Evolutionary conservation across 2,797 vertebrate genomes (phyloP), one percentile per base, ranked within the genome.

Genomic region (Chiroxiphia lanceolata): DNA sequence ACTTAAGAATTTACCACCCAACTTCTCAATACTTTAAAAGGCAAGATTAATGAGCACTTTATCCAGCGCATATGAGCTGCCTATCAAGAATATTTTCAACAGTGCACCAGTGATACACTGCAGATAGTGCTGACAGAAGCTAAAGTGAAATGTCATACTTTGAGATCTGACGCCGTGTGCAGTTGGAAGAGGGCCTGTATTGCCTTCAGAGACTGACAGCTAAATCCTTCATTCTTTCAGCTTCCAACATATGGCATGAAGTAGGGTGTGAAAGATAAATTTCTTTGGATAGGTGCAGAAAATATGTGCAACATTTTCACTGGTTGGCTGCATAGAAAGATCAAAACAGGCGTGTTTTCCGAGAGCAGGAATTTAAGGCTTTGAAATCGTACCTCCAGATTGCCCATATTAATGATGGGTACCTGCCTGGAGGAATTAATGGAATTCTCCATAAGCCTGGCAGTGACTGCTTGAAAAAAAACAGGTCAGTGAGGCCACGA

Each of bases 261-360:
- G 97, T 89, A 97, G 97, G 96, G 97, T 98, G 97, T 97, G 97
- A 98, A 97, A 97, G 98, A 98, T 95, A 96, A 96, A 97, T 98
- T 96, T 97, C 97, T 96, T 76, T 89, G 93, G 96, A 96, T 94
- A 97, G 97, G 96, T 98, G 94, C 91, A 89, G 95, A 96, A 97
- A 97, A 97, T 88, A 83, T 90, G 96, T 87, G 93, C 91, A 64
- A 76, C 59, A 27, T 92, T 96, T 96, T 79, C 78, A 71, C 94
- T 95, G 97, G 95, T 92, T 86, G 87, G 93, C 95, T 95, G 95
- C 94, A 54, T 68, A 21, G 92, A 50, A 90, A 75, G 94, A 97
- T 97, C 95, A 89, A 95, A 97, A 92, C 90, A 84, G 89, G 67
- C 72, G 1, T 69, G 71, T 94, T 96, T 96, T 94, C 92, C 7